Evolutionary conservation across 53 echinoderm and acorn worm genomes (phyloP), one percentile per base, ranked within the genome.

Genomic region (Henricia sp.): DNA sequence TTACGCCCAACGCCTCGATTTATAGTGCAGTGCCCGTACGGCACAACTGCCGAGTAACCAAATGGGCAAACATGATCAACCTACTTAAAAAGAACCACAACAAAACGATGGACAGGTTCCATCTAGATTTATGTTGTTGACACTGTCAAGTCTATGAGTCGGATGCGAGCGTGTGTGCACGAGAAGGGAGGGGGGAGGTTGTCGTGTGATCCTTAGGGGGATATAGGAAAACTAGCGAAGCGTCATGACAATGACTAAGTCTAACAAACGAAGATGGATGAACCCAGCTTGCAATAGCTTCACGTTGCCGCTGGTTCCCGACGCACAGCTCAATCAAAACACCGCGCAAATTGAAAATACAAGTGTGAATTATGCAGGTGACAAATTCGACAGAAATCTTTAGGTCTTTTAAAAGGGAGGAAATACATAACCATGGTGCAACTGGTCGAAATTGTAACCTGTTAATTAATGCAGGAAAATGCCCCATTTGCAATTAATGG

Each of bases 61-160:
- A 80, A 64, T 80, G 80, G 50, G 34, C 80, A 80, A 80, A 80
- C 80, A 80, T 64, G 62, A 80, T 80, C 80, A 80, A 80, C 80
- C 80, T 34, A 80, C 64, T 80, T 80, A 62, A 46, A 27, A 64
- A 64, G 50, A 62, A 64, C 46, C 43, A 46, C 42, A 46, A 80
- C 80, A 62, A 80, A 80, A 64, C 80, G 64, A 48, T n/a, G 48
- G 64, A 80, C 80, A 80, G 80, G 80, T 80, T 35, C 48, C 60
- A 77, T 77, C 77, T 43, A 44, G 50, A 63, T 34, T 42, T 41
- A 8, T 44, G 59, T n/a, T 80, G 80, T 64, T 80, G 65, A 80
- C 64, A 46, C 50, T 62, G 64, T 48, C 80, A 64, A 46, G 50
- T 43, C 14, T 50, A 39, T 12, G 41, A 17, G 20, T 2, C 6